Conservation (phyloP, 2,113 vertebrate genomes). For the Ceratotherium simum region DNA sequence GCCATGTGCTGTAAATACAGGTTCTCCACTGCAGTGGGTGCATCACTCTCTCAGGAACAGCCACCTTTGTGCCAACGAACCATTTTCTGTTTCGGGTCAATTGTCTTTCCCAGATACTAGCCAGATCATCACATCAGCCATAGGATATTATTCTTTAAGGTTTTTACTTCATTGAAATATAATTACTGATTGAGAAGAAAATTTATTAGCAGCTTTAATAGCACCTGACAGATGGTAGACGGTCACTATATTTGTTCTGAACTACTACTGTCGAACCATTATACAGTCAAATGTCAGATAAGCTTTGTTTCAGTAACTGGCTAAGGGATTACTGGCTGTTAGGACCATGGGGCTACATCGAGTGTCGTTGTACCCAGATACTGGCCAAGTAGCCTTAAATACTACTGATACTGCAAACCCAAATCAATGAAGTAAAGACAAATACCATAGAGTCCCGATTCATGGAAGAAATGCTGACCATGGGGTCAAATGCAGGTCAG, state of each 20-base stretch:
- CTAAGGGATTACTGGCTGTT: not conserved
- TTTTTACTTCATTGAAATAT: not conserved
- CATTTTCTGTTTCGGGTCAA: not conserved
- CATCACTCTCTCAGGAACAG: not conserved
- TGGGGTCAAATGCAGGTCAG: not conserved
- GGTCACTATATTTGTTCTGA: not conserved
- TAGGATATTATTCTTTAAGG: not conserved
- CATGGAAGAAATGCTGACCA: slow-evolving; percentile 23
- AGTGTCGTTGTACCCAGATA: not conserved
- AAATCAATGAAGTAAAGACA: not conserved
- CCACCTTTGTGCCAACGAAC: not conserved
- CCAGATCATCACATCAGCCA: not conserved
- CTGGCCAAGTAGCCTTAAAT: not conserved
- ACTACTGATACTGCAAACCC: not conserved
- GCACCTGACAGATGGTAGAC: not conserved
- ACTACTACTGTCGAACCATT: not conserved
- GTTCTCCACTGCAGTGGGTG: not conserved
- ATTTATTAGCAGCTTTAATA: not conserved
- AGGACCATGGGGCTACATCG: not conserved
- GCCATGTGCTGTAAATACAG: not conserved
- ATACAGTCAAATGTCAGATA: not conserved
- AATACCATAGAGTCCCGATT: not conserved
- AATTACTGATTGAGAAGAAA: not conserved
- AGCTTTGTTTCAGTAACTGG: not conserved
- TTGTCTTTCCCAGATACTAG: not conserved